Evolutionary conservation across 23 tunicate genomes (phyloP), one percentile per base, ranked within the genome.

Genomic region (Halocynthia roretzi): DNA sequence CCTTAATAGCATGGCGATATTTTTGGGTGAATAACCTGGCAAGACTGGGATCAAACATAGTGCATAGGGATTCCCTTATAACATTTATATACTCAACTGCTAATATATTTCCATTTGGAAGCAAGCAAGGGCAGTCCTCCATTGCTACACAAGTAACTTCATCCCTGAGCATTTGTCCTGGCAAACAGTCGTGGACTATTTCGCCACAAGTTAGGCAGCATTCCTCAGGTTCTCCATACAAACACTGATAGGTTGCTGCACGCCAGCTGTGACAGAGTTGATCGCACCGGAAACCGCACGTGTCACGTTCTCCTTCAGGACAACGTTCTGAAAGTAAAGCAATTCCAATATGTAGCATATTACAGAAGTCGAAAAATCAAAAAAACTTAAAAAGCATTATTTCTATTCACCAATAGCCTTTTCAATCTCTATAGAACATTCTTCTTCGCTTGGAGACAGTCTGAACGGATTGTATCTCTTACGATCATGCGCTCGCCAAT

Each of bases 251-350:
- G 50, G 90, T 83, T 9, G 96, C 99, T 19, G 93, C 82, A 14
- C 96, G 80, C 99, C 99, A 96, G 11, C 97, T 84, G 71, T 96
- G 99, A 65, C 99, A 96, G 52, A 96, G 73, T 48, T 65, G 62
- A 61, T 89, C 71, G 67, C 99, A 96, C 61, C 70, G 71, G 77
- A 76, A 96, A 10, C 93, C 95, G 57, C 99, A 96, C 6, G 62
- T 58, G 60, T 92, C 84, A 22, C 71, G 87, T 65, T 65, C 64
- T 55, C 65, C 85, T 18, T 71, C 71, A 10, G 92, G 92, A 66
- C 98, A 92, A 9, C 20, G 52, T 15, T 85, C 97, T 91, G 77
- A 9, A 74, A 71, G 68, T 64, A 76, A 19, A 60, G 64, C 64
- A 60, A 60, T 31, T 31, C 4, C 44, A 31, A 31, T 31, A 31